Percentiles rank a stretch among this genome's conserved stretches.
phyloP scores from a whole-genome alignment of 2,113 vertebrate species.

The Otis tarda region DNA sequence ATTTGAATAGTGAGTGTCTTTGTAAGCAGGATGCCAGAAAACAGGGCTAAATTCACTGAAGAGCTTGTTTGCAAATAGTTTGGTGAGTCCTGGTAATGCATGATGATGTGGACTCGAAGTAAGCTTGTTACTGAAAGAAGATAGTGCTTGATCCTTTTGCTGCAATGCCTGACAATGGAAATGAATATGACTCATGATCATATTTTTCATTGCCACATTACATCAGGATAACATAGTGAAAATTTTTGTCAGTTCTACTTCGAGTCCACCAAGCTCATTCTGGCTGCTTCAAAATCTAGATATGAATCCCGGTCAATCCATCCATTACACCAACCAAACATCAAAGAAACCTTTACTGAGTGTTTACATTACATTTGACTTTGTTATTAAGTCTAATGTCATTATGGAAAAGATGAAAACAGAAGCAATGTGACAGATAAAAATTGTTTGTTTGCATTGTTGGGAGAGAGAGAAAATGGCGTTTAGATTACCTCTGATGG shows the following conservation, averaged over 20 bases:
- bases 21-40: background rate
- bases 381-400: background rate
- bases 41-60: background rate
- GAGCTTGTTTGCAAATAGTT: background rate
- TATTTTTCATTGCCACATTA: background rate
- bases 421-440: background rate
- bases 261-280: background rate
- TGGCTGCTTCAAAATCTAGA: background rate
- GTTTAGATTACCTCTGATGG: background rate
- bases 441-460: background rate
- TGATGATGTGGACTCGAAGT: background rate
- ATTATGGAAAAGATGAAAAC: background rate
- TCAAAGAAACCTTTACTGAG: background rate
- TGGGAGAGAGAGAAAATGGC: background rate
- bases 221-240: background rate
- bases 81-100: background rate
- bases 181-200: background rate
- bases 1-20: background rate
- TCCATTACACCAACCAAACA: background rate
- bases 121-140: background rate
- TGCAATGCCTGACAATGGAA: background rate
- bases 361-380: background rate
- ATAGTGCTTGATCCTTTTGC: background rate
- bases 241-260: background rate
- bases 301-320: background rate